Base-by-base conservation (phyloP, 2,888 invertebrate genomes). In the Pachycephus smyrnensis region DNA sequence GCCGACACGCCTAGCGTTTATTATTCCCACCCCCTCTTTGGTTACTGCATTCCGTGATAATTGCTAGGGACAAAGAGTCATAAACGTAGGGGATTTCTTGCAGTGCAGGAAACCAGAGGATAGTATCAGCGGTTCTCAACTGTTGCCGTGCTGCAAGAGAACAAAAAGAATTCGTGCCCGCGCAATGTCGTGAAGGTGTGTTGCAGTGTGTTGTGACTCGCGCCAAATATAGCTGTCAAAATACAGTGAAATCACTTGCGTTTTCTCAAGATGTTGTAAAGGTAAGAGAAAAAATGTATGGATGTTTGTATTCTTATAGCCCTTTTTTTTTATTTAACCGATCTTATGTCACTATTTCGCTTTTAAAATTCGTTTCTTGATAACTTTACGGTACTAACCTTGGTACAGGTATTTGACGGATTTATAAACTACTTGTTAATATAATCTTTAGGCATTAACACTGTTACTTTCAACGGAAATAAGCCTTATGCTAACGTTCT, bases 1-100 rank as follows among this genome's bases (percentile, higher is more conserved):
- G 88, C 88, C 89, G 89, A 89, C 89, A 89, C 89, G 85, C 89
- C 89, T 88, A 85, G 80, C 86, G 84, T 89, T 89, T 89, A 89
- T 88, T 86, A 87, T 86, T 86, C 83, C 84, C 86, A 85, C 81
- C 86, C 85, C 83, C 83, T 82, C 82, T 82, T 79, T 79, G 76
- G 77, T 76, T 75, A 68, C 80, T 75, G 73, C 76, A 78, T 81
- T 80, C 78, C 80, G 77, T 75, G 71, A 33, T 71, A 71, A 71
- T 71, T 71, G 71, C 71, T 71, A 71, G 71, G 71, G 71, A 71
- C 9, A 55, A 55, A 55, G 55, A 23, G 23, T 55, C 23, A 55
- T 55, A 55, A 55, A 55, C 55, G 55, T 55, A 9, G 55, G 55
- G 55, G 55, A 55, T 71, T 71, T 71, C 71, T 31, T 71, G 12